These are phyloP conservation scores for Oegoconia quadripuncta DNA, from an alignment of 2,888 invertebrate genomes.

Conservation along the genomic window DNA sequence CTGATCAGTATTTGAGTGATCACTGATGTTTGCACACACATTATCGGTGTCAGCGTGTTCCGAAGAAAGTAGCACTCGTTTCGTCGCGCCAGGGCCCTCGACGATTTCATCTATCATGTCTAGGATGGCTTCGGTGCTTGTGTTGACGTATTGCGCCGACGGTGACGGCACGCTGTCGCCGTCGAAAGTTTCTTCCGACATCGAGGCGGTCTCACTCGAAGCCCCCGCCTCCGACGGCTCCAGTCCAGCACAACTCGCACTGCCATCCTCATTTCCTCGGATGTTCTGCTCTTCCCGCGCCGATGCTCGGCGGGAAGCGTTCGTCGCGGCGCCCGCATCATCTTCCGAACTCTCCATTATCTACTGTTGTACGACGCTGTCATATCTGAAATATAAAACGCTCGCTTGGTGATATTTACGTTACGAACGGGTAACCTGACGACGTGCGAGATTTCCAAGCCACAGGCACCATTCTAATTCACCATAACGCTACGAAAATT, in stretches of 20 bases:
- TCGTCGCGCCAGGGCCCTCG: conserved; percentile 68
- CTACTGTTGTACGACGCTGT: conserved; percentile 74
- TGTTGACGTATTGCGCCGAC: conserved; percentile 67
- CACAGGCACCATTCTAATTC: conserved; percentile 79
- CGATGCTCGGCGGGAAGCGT: conserved; percentile 75
- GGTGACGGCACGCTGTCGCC: conserved; percentile 71
- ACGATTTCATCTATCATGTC: conserved; percentile 77
- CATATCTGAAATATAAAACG: conserved; percentile 77
- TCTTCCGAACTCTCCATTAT: conserved; percentile 79
- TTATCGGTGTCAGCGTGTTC: conserved; percentile 22
- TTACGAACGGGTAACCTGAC: conserved; percentile 74
- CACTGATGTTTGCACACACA: conserved; percentile 9
- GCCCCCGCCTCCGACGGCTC: conserved; percentile 51
- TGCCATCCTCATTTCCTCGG: conserved; percentile 61
- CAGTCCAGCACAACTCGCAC: conserved; percentile 59
- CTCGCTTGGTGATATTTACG: conserved; percentile 74
- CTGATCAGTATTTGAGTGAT: conserved; percentile 8
- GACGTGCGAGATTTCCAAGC: conserved; percentile 77
- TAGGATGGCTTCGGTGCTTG: conserved; percentile 73
- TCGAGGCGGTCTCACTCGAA: conserved; percentile 56
- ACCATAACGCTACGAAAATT: conserved; percentile 75
- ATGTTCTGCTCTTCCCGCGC: conserved; percentile 76
- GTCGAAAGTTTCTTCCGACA: conserved; percentile 71
- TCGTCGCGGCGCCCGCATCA: conserved; percentile 76
- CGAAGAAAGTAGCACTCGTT: conserved; percentile 43